Evolutionary conservation across 2,888 invertebrate genomes (phyloP).

Genomic region (Trachelus stipa): DNA sequence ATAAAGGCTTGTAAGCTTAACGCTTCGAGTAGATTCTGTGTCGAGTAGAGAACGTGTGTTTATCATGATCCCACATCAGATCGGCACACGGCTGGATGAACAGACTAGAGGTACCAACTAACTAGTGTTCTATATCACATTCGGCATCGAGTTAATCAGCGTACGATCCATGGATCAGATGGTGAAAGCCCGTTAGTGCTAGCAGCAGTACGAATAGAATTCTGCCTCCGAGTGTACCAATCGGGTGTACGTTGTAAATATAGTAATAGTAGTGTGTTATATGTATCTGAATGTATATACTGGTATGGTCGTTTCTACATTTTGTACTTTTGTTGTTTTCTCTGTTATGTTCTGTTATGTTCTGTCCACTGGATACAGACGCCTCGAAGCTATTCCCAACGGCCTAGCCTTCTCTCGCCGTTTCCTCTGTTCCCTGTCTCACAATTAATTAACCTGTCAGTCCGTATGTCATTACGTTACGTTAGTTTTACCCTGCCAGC

Average conservation of each 20-base stretch:
- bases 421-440: constrained; percentile 9
- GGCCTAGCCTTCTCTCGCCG: neutral
- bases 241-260: neutral
- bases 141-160: constrained; percentile 7
- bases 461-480: constrained; percentile 24
- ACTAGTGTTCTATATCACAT: constrained; percentile 1
- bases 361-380: neutral
- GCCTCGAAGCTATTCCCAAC: constrained; percentile 5
- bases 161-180: neutral
- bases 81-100: constrained; percentile 11
- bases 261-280: neutral
- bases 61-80: constrained; percentile 13
- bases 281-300: neutral
- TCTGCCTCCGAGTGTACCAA: constrained; percentile 10
- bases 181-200: constrained; percentile 14
- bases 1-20: constrained; percentile 5
- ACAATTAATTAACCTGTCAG: constrained; percentile 26
- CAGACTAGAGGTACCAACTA: constrained; percentile 9
- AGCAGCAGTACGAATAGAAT: constrained; percentile 8
- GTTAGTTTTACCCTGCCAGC: constrained; percentile 22
- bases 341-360: neutral
- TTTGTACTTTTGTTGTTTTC: neutral
- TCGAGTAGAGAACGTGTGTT: constrained; percentile 2
- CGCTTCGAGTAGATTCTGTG: neutral
- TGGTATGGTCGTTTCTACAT: neutral